Conservation (phyloP, 2,113 vertebrate genomes). For the Panthera uncia region DNA sequence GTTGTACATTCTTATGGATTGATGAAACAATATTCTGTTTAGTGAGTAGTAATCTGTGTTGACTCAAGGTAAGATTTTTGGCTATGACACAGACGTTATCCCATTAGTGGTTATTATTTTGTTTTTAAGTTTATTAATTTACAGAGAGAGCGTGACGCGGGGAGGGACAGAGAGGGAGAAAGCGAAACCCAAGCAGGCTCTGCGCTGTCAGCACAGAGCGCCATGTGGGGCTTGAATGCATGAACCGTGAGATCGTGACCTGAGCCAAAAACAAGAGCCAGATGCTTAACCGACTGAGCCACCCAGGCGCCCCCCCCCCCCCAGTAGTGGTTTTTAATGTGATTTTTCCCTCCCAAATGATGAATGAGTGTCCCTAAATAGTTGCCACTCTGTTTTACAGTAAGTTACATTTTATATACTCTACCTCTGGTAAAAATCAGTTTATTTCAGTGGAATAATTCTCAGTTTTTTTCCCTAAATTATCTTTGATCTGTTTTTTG, state of each 20-base stretch:
- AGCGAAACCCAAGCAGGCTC: no score
- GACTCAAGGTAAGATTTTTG: not conserved
- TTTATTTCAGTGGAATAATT: not conserved
- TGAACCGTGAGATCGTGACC: no score
- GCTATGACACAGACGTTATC: not conserved
- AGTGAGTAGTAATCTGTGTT: not conserved
- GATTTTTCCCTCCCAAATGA: not conserved
- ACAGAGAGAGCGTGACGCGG: no score
- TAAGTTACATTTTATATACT: not conserved
- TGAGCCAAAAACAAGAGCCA: no score
- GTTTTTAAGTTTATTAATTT: no score
- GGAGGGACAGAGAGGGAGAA: no score
- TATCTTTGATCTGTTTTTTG: not conserved
- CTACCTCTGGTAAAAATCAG: not conserved
- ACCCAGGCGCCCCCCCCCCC: no score
- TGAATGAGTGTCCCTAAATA: not conserved
- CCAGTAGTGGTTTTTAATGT: not conserved
- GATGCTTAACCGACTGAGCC: no score
- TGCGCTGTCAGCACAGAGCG: no score
- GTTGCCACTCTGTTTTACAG: not conserved
- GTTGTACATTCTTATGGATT: not conserved
- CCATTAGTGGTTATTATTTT: no score
- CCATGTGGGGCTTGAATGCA: no score
- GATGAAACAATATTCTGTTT: no score
- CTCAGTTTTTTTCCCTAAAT: not conserved